Evolutionary conservation across 2,888 invertebrate species (phyloP), one percentile per base, ranked within the genome.

Genomic region (Odontocerum albicorne): DNA sequence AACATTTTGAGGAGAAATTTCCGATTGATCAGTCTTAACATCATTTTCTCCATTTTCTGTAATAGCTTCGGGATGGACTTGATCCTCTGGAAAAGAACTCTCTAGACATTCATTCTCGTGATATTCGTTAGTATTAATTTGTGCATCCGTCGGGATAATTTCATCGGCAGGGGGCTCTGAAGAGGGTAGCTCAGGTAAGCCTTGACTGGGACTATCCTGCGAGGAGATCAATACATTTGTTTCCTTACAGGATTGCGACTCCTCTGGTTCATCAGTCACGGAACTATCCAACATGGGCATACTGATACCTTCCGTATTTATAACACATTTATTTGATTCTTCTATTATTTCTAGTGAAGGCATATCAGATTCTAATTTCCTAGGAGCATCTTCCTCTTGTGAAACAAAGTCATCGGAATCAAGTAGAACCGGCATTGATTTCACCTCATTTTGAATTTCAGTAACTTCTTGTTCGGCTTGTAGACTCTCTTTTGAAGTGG

Each of bases 351-450:
- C 12, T 3, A 15, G 20, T 4, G 12, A 8, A 4, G 33, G 16
- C 17, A 32, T 40, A 31, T 49, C 27, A 17, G 39, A 22, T 13
- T 19, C 39, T 38, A 31, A 10, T 15, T 15, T 12, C 2, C 15
- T 19, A 22, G 31, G 10, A 19, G 21, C 22, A 15, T 32, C 22
- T 1, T 16, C 8, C 7, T 38, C 44, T 13, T 43, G 43, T 8
- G 75, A 74, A 56, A 75, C 77, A 4, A 79, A 80, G 8, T 53
- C 53, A 13, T 53, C 56, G 10, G 75, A 74, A 56, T 76, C 77
- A 4, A 79, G 80, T 22, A 83, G 69, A 62, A 83, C 66, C 1
- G 84, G 83, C 83, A 84, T 83, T 20, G 82, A 82, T 59, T 79
- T 80, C 4, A 43, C 21, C n/a, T 42, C 49, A 8, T 33, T 22